These are phyloP conservation scores for Xestia sexstrigata DNA, from an alignment of 2,888 invertebrate genomes.

Conservation along the genomic window DNA sequence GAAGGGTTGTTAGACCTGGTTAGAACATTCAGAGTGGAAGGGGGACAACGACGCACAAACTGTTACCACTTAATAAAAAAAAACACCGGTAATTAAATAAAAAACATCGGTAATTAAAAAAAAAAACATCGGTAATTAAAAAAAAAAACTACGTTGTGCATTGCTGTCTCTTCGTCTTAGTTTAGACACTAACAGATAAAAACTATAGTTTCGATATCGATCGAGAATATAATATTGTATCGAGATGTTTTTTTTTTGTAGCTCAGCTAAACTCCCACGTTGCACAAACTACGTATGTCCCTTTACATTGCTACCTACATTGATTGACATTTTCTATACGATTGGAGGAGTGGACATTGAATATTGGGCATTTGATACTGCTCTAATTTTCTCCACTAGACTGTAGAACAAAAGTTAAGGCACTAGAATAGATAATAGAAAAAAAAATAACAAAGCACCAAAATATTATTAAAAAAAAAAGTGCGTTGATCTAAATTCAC, in stretches of 20 bases:
- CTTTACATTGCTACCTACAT: slow-evolving; percentile 17
- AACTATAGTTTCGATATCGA: background rate
- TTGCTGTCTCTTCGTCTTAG: background rate
- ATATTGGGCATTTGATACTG: slow-evolving; percentile 5
- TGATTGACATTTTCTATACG: background rate
- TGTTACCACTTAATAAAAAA: too few species aligned
- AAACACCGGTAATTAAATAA: too few species aligned
- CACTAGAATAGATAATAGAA: slow-evolving; percentile 68
- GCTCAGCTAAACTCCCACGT: background rate
- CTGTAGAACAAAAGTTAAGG: slow-evolving; percentile 71
- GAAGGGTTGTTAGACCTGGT: background rate
- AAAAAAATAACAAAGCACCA: slow-evolving; percentile 46
- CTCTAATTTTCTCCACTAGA: slow-evolving; percentile 27
- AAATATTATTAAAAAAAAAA: slow-evolving; percentile 33
- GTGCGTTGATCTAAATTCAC: slow-evolving; percentile 17
- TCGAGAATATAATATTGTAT: background rate
- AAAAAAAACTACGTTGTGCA: too few species aligned
- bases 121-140: too few species aligned
- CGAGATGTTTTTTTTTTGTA: background rate
- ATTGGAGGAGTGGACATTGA: background rate
- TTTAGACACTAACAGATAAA: background rate
- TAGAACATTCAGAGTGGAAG: too few species aligned
- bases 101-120: too few species aligned
- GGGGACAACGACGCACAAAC: too few species aligned
- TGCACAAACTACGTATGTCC: background rate